A percentile compares a stretch with the other conserved stretches of the same genome.
Evolutionary conservation across 1,140 invertebrate genomes (phyloP).

Genomic region (Condylostylus longicornis): DNA sequence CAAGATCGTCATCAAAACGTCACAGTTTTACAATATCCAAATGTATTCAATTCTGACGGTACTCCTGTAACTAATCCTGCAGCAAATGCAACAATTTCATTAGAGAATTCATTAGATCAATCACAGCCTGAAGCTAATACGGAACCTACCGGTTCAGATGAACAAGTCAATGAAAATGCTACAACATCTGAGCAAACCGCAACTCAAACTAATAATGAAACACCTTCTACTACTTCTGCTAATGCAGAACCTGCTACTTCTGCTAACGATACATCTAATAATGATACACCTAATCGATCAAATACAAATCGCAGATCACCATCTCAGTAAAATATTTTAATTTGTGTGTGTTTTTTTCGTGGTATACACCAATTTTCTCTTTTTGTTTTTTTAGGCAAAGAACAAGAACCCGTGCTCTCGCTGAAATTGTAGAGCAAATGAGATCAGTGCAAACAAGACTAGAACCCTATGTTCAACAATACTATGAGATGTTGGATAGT

Average conservation of each 20-base stretch:
- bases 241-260: neutral
- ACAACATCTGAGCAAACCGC: conserved; percentile 4
- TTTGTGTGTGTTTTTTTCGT: no score
- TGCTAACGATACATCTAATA: conserved; percentile 2
- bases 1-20: conserved; percentile 22
- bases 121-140: conserved; percentile 3
- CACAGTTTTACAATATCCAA: conserved; percentile 25
- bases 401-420: conserved; percentile 40
- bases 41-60: conserved; percentile 17
- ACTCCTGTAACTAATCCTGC: conserved; percentile 4
- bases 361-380: neutral
- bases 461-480: conserved; percentile 44
- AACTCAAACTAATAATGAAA: neutral
- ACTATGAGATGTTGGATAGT: conserved; percentile 39
- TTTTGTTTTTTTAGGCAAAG: conserved; percentile 18
- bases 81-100: conserved; percentile 3
- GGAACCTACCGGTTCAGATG: neutral
- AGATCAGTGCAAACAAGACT: conserved; percentile 43
- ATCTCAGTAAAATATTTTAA: no score
- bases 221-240: neutral
- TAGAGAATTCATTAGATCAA: neutral
- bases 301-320: no score
- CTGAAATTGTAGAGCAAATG: conserved; percentile 42
- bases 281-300: no score
- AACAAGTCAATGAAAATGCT: neutral